Conservation (phyloP, 2,113 vertebrate genomes). For the Mola mola region DNA sequence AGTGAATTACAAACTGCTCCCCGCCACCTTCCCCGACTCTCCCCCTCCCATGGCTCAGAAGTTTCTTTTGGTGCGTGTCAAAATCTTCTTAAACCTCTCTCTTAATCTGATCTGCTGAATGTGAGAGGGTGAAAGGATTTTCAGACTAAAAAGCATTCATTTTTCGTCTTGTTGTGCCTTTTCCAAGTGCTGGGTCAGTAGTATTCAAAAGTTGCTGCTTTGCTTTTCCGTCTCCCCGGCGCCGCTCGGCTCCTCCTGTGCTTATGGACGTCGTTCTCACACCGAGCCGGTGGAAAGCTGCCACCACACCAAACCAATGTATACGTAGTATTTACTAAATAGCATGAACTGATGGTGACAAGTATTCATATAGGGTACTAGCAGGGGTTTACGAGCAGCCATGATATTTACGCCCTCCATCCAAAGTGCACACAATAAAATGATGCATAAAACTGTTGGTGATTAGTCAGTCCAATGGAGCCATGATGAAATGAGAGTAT, state of each 20-base stretch:
- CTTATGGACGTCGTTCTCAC: conserved; percentile 67
- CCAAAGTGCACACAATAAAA: conserved; percentile 10
- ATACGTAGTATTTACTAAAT: conserved; percentile 68
- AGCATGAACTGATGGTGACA: conserved; percentile 47
- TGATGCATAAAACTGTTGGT: no score
- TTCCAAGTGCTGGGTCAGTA: conserved; percentile 99
- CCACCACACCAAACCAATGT: conserved; percentile 49
- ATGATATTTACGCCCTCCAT: conserved; percentile 24
- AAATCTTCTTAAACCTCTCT: conserved; percentile 99
- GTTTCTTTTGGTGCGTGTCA: conserved; percentile 87
- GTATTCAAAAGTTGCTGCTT: conserved; percentile 97
- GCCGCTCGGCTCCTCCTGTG: conserved; percentile 53
- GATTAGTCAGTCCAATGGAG: not conserved
- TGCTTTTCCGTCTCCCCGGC: conserved; percentile 64
- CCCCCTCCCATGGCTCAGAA: conserved; percentile 94
- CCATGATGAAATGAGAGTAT: not conserved
- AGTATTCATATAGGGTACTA: conserved; percentile 41
- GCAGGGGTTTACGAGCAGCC: conserved; percentile 20
- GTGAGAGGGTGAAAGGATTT: conserved; percentile 99
- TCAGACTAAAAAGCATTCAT: conserved; percentile 96
- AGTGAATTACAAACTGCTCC: conserved; percentile 96
- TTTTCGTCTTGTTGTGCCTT: conserved; percentile 96
- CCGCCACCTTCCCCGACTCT: conserved; percentile 89
- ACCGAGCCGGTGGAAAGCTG: conserved; percentile 64
- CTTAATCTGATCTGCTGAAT: conserved; percentile 99